Percentiles rank a stretch among this genome's conserved stretches.
Evolutionary conservation across 2,797 vertebrate genomes (phyloP).

Genomic region (Karalla daura): DNA sequence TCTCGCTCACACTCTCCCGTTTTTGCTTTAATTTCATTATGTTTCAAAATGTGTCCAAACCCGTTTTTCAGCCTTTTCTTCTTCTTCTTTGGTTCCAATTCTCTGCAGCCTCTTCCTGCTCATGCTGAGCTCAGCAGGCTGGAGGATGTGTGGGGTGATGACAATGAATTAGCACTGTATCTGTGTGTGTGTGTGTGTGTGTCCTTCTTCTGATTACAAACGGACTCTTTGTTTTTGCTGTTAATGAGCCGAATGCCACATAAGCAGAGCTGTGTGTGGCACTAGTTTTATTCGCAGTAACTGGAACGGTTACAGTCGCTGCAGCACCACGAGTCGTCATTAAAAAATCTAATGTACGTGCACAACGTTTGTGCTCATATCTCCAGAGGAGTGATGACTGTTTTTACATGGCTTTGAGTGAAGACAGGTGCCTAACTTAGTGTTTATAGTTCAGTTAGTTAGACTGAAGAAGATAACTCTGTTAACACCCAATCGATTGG

Average conservation of each 20-base stretch:
- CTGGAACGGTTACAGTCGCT: too few relatives aligned
- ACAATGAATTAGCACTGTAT: constrained; percentile 13
- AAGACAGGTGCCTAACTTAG: too few relatives aligned
- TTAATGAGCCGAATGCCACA: constrained; percentile 6
- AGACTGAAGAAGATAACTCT: neutral
- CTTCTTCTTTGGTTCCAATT: neutral
- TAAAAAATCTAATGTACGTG: too few relatives aligned
- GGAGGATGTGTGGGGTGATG: constrained; percentile 28
- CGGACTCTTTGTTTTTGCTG: constrained; percentile 1
- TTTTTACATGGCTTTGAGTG: neutral
- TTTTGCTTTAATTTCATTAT: too few relatives aligned
- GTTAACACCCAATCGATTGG: neutral
- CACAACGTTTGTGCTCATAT: too few relatives aligned
- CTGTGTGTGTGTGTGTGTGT: constrained; percentile 24
- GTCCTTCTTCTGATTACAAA: constrained; percentile 18
- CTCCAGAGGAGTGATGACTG: too few relatives aligned
- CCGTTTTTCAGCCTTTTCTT: neutral
- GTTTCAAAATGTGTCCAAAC: too few relatives aligned
- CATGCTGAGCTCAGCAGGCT: constrained; percentile 41
- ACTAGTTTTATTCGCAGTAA: neutral
- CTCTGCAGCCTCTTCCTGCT: constrained; percentile 15
- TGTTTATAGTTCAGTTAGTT: neutral
- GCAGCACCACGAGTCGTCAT: too few relatives aligned
- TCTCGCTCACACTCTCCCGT: too few relatives aligned
- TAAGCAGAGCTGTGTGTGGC: neutral